Conservation (phyloP, 1,140 invertebrate species). For the Oedothorax gibbosus region DNA sequence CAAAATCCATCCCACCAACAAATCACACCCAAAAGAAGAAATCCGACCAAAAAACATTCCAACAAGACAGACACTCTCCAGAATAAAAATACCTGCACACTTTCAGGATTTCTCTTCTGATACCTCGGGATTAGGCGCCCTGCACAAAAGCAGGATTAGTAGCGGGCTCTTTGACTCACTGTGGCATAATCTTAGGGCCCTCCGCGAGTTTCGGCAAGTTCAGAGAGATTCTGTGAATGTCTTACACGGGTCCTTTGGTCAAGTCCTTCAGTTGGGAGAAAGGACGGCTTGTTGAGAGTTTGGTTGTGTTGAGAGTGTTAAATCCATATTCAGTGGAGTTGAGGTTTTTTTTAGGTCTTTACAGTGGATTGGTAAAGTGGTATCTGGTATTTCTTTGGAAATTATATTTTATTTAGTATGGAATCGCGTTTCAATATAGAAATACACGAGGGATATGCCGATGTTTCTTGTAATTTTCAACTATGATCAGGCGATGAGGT, state of each 20-base stretch:
- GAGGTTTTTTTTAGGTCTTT: not conserved
- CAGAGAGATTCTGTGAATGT: constrained; percentile 40
- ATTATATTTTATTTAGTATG: too few relatives aligned
- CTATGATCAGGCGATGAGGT: too few relatives aligned
- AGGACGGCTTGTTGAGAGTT: not conserved
- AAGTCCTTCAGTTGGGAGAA: constrained; percentile 17
- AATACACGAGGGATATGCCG: too few relatives aligned
- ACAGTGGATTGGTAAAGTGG: not conserved
- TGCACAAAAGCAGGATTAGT: constrained; percentile 29
- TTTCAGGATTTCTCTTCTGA: constrained; percentile 34
- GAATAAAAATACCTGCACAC: not conserved
- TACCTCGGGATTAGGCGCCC: constrained; percentile 16
- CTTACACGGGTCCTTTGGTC: constrained; percentile 6
- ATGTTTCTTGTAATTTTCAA: too few relatives aligned
- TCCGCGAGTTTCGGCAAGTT: constrained; percentile 30
- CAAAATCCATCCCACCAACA: too few relatives aligned
- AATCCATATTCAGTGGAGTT: not conserved
- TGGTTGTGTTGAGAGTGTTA: not conserved
- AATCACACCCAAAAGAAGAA: too few relatives aligned
- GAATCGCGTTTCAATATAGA: too few relatives aligned
- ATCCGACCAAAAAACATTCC: not conserved
- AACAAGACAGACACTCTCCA: not conserved
- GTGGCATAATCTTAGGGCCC: constrained; percentile 1
- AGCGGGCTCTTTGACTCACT: not conserved
- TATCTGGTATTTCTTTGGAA: not conserved